Conservation (phyloP, 2,113 vertebrate genomes). For the Cisticola juncidis region DNA sequence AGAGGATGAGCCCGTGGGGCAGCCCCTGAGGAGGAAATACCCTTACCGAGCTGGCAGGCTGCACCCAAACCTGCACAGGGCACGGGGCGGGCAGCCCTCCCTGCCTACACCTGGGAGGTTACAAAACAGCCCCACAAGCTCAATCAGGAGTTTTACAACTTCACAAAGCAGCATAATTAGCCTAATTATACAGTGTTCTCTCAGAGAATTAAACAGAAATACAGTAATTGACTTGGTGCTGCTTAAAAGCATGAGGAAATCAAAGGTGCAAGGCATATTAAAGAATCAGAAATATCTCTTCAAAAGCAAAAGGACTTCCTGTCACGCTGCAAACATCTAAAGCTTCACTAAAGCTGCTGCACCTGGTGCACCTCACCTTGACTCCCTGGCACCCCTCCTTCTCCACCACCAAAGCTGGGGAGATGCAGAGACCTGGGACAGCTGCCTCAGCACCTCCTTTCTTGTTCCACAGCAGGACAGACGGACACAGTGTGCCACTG, state of each 20-base stretch:
- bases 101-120: slow-evolving; percentile 48
- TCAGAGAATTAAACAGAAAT: slow-evolving; percentile 47
- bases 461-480: background rate
- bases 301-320: slow-evolving; percentile 63
- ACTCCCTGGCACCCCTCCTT: background rate
- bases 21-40: background rate
- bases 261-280: slow-evolving; percentile 39
- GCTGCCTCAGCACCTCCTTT: background rate
- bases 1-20: background rate
- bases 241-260: slow-evolving; percentile 43
- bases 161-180: slow-evolving; percentile 57
- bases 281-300: slow-evolving; percentile 60
- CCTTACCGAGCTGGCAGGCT: background rate
- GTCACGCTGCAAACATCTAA: slow-evolving; percentile 37
- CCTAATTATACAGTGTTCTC: slow-evolving; percentile 55
- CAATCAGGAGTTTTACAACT: slow-evolving; percentile 60
- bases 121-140: slow-evolving; percentile 40
- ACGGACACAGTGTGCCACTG: background rate
- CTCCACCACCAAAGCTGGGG: background rate
- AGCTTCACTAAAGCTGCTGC: slow-evolving; percentile 7
- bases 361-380: background rate
- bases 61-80: background rate
- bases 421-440: background rate
- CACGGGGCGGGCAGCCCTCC: background rate
- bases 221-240: slow-evolving; percentile 31